Base-by-base conservation (phyloP, 2,113 vertebrate species). In the Sinocyclocheilus grahami region DNA sequence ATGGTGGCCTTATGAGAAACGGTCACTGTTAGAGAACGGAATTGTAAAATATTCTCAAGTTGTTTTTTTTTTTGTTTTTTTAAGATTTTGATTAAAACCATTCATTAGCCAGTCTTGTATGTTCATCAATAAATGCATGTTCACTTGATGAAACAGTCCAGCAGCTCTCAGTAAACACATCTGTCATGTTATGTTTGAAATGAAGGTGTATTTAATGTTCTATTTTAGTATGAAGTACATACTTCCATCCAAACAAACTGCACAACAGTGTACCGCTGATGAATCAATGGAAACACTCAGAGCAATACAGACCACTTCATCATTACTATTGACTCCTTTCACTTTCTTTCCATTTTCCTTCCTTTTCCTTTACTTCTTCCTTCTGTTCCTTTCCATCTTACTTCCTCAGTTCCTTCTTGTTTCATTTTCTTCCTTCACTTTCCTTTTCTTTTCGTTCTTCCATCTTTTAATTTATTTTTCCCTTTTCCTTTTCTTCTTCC, bases 111-210 rank as follows among this genome's bases (percentile, higher is more conserved):
- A 76, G 74, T 51, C 74, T 48, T 46, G 39, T 13, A 81, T 65
- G 20, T 16, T 82, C n/a, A 65, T 82, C 58, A 30, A 20, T 48
- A 12, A 67, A 67, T 48, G 79, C 79, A 82, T 82, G 79, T 30
- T 62, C 78, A 80, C 20, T 24, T 16, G 78, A 60, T 22, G 33
- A 80, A 62, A 62, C 55, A 8, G 60, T 63, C 37, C 78, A 62
- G n/a, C 75, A 30, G n/a, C 46, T 77, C 30, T 1, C 51, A 33
- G 77, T 60, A 6, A 60, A 78, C 53, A 24, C 79, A 65, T 81
- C 60, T 48, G 60, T 81, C 79, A 27, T 76, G 72, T 76, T 76
- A 48, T 30, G n/a, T 81, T 67, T 48, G 16, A 67, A 82, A 82
- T 67, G 14, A 82, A 76, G 42, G 42, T 48, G 46, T 76, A 74